Evolutionary conservation across 92 coral and sea anemone species (phyloP), one percentile per base, ranked within the genome.

Genomic region (Palythoa grandiflora): DNA sequence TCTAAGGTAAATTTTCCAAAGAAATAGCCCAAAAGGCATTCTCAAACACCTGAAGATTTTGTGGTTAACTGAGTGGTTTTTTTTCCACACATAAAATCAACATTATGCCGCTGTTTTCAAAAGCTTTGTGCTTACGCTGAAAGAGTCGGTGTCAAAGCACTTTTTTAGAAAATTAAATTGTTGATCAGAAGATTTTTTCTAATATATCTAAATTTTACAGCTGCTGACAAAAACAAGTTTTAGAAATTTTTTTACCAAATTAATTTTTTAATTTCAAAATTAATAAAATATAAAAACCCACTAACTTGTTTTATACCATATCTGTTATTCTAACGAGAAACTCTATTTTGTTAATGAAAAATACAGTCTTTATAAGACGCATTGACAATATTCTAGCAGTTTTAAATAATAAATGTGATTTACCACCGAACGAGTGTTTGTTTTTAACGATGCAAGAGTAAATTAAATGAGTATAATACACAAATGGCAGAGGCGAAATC

Each of bases 381-480:
- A 66, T 2, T 20, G n/a, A 51, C 44, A 48, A 53, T 77, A 75
- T 39, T 79, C 48, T 61, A 39, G 75, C n/a, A 66, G 19, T 19
- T 1, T 19, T 81, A 66, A 81, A 81, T 81, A 81, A 65, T 81
- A 66, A 52, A 81, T 81, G 75, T 54, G 35, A 79, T 68, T 81
- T 48, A 81, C 40, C 38, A 21, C n/a, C 12, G 57, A 71, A 48
- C 12, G 21, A 44, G 44, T 81, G 8, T 47, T 81, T 79, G 73
- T 79, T 79, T 79, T 61, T 8, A 10, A 68, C 35, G 47, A 19
- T 35, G 19, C 73, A 39, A 60, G 73, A 79, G n/a, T 39, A 79
- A 79, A 81, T 81, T 81, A 81, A 66, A 65, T 13, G 74, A 57
- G 40, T 4, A 35, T 47, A 47, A 17, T 81, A 51, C 63, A 66